Evolutionary conservation across 2,113 vertebrate species (phyloP), one percentile per base, ranked within the genome.

Genomic region (Clupea harengus): DNA sequence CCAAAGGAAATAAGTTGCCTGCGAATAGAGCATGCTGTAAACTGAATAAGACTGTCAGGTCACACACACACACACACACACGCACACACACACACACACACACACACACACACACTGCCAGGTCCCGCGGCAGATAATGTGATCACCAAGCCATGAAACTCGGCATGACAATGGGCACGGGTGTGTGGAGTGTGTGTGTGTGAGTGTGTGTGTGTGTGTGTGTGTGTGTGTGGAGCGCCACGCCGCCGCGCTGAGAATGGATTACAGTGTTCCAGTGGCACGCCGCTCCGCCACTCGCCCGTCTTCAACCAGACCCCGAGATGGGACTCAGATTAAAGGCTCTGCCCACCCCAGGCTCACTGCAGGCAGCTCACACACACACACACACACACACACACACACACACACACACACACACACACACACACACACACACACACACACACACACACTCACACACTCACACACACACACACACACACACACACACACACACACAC

Each of bases 91-190:
- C 39, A 39, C 39, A 39, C 39, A 2, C 39, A 2, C 39, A 39
- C 39, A 39, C 39, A 39, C 39, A 39, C 39, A 39, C 39, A 39
- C 39, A 39, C 39, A 97, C 96, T 97, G 97, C 97, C 96, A 96
- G 96, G 96, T 97, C 96, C 96, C 96, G 96, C 94, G 94, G 94
- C 95, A 96, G 96, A 96, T 99, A 98, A 99, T 98, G 95, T 97
- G 97, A 99, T 99, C 97, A 97, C 91, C 96, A 96, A 96, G 94
- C 96, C 96, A 95, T 98, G 95, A 98, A 99, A 99, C 97, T 92
- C 97, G 97, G 96, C 97, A 96, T 99, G 97, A 98, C 97, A 96
- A 87, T 95, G 94, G 95, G 94, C 94, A 94, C 94, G 90, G 90
- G 94, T 92, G 88, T 89, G 94, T 96, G 96, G 93, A 95, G 95